Percentiles rank a stretch among this genome's conserved stretches.
Evolutionary conservation across 2,797 vertebrate genomes (phyloP).

Genomic region (Pipistrellus pygmaeus): DNA sequence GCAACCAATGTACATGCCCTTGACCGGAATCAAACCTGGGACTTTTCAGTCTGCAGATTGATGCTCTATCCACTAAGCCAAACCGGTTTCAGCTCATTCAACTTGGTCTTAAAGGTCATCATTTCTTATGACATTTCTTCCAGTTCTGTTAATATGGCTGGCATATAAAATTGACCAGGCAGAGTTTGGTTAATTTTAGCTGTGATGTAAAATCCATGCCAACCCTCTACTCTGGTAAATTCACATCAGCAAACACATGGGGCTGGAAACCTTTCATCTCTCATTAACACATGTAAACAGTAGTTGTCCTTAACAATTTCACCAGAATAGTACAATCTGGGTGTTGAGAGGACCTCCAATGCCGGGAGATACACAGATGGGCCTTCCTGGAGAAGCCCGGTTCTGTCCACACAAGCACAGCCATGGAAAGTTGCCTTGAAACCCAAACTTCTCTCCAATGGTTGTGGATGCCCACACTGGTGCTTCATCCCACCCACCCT

Average conservation of each 20-base stretch:
- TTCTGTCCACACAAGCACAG: neutral
- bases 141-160: neutral
- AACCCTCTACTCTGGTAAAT: neutral
- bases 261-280: neutral
- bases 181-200: neutral
- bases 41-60: too few relatives aligned
- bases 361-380: neutral
- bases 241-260: neutral
- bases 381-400: neutral
- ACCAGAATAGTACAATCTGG: neutral
- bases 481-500: too few relatives aligned
- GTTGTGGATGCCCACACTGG: too few relatives aligned
- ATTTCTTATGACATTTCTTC: neutral
- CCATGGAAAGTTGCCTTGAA: neutral
- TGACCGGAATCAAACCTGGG: too few relatives aligned
- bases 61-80: too few relatives aligned
- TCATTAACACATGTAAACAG: neutral
- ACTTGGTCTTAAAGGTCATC: slow-evolving; percentile 11
- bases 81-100: neutral
- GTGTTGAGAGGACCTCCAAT: neutral
- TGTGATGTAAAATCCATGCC: neutral
- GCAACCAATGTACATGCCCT: too few relatives aligned
- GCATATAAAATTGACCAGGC: neutral
- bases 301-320: neutral
- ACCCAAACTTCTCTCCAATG: neutral